Evolutionary conservation across 2,888 invertebrate genomes (phyloP), one percentile per base, ranked within the genome.

Genomic region (Mesoligia furuncula): DNA sequence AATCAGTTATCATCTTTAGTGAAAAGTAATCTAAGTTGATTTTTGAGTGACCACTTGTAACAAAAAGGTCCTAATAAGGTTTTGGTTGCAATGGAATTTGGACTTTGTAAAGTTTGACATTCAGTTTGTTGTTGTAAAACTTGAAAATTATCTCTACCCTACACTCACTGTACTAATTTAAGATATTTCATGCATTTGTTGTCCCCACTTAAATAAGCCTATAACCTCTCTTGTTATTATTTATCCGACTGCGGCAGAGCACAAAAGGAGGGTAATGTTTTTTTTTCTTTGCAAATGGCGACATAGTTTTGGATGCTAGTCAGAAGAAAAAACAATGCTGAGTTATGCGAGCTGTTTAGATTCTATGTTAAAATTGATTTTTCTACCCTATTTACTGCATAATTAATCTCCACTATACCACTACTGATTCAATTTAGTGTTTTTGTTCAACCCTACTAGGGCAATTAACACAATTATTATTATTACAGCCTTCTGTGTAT

Each of bases 381-480:
- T 36, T 48, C 0, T 31, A 7, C 2, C 3, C 2, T n/a, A 9
- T 13, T 42, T 62, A n/a, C 9, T n/a, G n/a, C n/a, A n/a, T 17
- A 1, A 36, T 2, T 8, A 17, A 45, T 20, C 13, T 39, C 13
- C 31, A 24, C 20, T 27, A 71, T n/a, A n/a, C n/a, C n/a, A n/a
- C n/a, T n/a, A n/a, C n/a, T 62, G 36, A 77, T 67, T 71, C 20
- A 39, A 65, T 31, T 51, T 31, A 48, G 39, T 69, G 24, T 39
- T 65, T 57, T 59, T 48, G 0, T 57, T 69, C n/a, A 39, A 64
- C 17, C 39, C 57, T 69, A 27, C 39, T 48, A 27, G 9, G 24
- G 7, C 20, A 57, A 73, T 54, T 45, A 62, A 42, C 13, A 31
- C 67, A n/a, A 17, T 59, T 59, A 13, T 36, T 45, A 0, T 48